Percentiles rank a stretch among this genome's conserved stretches.
Conservation (phyloP, 2,888 invertebrate genomes). For the Crepidodera aurea region DNA sequence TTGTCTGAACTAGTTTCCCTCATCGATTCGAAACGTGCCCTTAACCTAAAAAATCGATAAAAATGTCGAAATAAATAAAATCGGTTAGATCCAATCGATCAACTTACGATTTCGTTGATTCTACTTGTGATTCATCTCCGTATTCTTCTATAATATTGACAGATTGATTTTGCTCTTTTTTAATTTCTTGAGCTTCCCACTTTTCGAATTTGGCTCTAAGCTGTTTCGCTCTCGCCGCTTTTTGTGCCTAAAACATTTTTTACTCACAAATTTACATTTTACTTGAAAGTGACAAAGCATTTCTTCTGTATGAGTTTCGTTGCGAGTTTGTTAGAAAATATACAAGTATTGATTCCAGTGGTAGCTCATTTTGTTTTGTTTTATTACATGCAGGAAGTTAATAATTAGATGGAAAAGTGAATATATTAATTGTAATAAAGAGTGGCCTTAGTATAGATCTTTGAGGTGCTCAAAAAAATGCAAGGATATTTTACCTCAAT, state of each 20-base stretch:
- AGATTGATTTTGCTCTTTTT: constrained; percentile 62
- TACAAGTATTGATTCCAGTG: no score
- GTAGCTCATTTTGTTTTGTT: no score
- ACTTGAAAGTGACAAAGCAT: no score
- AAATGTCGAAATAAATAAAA: not conserved
- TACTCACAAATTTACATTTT: no score
- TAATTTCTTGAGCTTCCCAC: constrained; percentile 78
- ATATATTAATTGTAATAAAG: no score
- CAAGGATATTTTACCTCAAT: constrained; percentile 52
- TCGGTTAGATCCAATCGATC: constrained; percentile 63
- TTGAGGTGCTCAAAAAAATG: no score
- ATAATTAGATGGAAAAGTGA: no score
- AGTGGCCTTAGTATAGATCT: no score
- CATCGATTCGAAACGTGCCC: constrained; percentile 89
- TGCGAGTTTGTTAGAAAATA: no score
- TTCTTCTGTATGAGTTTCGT: no score
- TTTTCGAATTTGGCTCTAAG: constrained; percentile 88
- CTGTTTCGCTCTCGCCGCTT: constrained; percentile 82
- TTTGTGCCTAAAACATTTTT: constrained; percentile 67
- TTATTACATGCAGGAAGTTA: no score
- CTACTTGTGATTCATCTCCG: constrained; percentile 78
- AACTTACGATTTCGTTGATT: constrained; percentile 81
- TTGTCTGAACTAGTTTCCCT: constrained; percentile 66
- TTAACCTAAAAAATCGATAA: constrained; percentile 67
- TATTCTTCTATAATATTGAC: constrained; percentile 56